phyloP scores from a whole-genome alignment of 2,888 invertebrate genomes.

The Limnephilus marmoratus region DNA sequence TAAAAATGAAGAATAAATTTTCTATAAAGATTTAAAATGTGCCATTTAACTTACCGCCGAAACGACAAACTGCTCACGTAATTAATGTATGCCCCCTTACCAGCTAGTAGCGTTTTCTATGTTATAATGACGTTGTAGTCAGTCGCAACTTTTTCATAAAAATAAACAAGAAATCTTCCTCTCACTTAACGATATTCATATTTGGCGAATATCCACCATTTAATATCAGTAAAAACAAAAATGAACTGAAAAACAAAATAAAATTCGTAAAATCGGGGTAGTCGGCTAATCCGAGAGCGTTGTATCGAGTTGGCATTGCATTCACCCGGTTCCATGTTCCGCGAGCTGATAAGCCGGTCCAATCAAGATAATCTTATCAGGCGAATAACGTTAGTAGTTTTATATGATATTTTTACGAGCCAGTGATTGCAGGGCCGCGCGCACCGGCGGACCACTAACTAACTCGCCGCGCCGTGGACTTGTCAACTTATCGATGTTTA shows the following conservation, averaged over 20 bases:
- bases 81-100: no score
- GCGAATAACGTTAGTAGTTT: slow-evolving; percentile 27
- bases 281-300: not conserved
- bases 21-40: no score
- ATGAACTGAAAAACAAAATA: not conserved
- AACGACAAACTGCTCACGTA: no score
- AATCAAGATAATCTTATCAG: slow-evolving; percentile 63
- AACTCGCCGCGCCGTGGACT: slow-evolving; percentile 5
- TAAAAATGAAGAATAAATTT: no score
- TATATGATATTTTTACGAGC: slow-evolving; percentile 38
- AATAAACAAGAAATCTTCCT: no score
- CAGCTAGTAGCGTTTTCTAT: no score
- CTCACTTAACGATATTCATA: no score
- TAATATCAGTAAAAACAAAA: not conserved
- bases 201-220: not conserved
- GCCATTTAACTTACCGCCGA: no score
- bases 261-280: not conserved
- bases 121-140: no score
- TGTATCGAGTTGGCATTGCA: slow-evolving; percentile 9
- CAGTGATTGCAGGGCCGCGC: slow-evolving; percentile 34
- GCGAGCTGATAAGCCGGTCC: slow-evolving; percentile 61
- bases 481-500: slow-evolving; percentile 8
- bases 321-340: slow-evolving; percentile 26
- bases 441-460: slow-evolving; percentile 18
- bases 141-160: no score